phyloP scores from a whole-genome alignment of 2,888 invertebrate species.

The Diogma glabrata region DNA sequence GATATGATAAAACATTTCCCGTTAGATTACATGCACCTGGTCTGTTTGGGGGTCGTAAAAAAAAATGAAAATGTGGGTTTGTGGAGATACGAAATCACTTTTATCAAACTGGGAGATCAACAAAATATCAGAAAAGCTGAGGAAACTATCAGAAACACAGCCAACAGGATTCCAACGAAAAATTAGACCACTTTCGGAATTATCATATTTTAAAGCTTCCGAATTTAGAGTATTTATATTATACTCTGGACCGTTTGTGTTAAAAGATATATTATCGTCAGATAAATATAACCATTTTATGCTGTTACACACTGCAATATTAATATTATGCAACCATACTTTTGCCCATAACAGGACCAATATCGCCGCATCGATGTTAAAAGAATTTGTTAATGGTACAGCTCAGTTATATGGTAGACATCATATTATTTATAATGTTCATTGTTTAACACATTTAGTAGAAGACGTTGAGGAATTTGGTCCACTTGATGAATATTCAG shows the following conservation, averaged over 20 bases:
- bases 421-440: no score
- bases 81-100: conserved; percentile 13
- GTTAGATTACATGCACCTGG: conserved; percentile 12
- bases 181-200: conserved; percentile 18
- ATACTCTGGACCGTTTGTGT: conserved; percentile 22
- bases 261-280: no score
- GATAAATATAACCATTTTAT: no score
- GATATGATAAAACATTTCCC: no score
- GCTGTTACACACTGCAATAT: conserved; percentile 17
- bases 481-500: no score
- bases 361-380: not conserved
- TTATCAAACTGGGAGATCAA: not conserved
- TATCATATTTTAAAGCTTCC: no score
- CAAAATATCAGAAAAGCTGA: no score
- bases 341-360: conserved; percentile 7
- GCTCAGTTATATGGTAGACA: no score
- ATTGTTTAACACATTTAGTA: no score
- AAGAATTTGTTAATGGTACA: not conserved
- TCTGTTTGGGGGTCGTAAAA: conserved; percentile 20
- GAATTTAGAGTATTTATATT: no score
- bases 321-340: conserved; percentile 18
- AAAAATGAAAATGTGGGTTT: no score
- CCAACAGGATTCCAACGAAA: conserved; percentile 20
- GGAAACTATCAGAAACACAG: conserved; percentile 11
- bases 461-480: no score